Evolutionary conservation across 2,797 vertebrate genomes (phyloP).

Genomic region (Vespertilio murinus): DNA sequence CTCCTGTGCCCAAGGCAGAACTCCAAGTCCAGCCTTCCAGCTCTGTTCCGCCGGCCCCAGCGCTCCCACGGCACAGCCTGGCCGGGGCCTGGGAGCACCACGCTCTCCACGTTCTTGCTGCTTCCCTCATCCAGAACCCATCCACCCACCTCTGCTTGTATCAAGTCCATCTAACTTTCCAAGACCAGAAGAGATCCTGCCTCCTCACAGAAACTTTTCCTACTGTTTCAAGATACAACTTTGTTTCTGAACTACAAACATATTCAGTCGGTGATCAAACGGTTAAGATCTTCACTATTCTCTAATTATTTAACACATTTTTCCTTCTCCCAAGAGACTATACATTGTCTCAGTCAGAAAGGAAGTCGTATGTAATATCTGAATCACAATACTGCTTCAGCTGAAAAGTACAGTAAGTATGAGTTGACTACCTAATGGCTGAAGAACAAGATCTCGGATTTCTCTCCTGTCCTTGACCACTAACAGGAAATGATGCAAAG

Average conservation of each 20-base stretch:
- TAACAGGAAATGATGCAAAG: background rate
- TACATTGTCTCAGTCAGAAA: background rate
- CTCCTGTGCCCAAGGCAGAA: background rate
- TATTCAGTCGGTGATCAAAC: slow-evolving; percentile 2
- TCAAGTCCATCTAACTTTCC: slow-evolving; percentile 12
- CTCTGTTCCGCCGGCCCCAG: background rate
- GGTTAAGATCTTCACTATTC: background rate
- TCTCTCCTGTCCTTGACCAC: background rate
- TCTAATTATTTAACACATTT: slow-evolving; percentile 44
- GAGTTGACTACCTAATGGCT: background rate
- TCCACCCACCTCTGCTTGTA: background rate
- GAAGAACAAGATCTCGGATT: background rate
- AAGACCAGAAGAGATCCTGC: slow-evolving; percentile 31
- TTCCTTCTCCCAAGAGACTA: background rate
- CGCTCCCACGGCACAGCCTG: background rate
- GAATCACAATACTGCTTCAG: background rate
- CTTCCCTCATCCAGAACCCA: background rate
- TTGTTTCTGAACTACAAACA: slow-evolving; percentile 38
- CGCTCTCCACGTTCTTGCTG: background rate
- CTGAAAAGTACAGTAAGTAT: background rate
- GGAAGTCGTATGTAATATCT: slow-evolving; percentile 2
- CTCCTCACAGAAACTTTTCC: slow-evolving; percentile 1
- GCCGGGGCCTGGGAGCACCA: background rate
- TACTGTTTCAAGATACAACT: background rate
- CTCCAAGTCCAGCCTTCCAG: background rate